Evolutionary conservation across 1,140 invertebrate genomes (phyloP).

Genomic region (Orchestia grillus): DNA sequence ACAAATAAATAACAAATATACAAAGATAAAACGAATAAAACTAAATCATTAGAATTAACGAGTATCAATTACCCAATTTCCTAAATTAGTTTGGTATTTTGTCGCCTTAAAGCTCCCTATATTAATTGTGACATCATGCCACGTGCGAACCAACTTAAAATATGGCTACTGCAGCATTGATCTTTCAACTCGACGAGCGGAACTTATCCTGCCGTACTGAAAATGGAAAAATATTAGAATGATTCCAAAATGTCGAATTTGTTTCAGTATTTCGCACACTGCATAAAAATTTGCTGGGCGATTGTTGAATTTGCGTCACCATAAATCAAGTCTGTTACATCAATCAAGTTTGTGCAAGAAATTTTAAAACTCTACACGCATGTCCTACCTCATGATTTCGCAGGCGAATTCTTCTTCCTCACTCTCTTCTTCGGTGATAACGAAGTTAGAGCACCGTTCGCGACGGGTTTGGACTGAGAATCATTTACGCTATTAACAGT

Average conservation of each 20-base stretch:
- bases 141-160: conserved; percentile 12
- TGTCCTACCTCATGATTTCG: background rate
- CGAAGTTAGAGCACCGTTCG: background rate
- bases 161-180: background rate
- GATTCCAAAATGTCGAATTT: background rate
- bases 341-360: background rate
- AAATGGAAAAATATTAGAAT: background rate
- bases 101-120: conserved; percentile 29
- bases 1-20: conserved; percentile 56
- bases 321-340: background rate
- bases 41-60: conserved; percentile 38
- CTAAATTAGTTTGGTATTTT: conserved; percentile 51
- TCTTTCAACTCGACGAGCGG: background rate
- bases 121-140: conserved; percentile 9
- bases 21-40: conserved; percentile 48
- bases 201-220: background rate
- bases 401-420: background rate
- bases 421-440: background rate
- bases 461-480: background rate
- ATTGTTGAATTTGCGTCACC: background rate
- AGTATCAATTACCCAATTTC: conserved; percentile 50
- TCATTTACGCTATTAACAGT: background rate
- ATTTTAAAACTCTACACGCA: background rate
- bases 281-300: background rate
- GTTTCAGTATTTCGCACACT: background rate